Percentiles rank a stretch among this genome's conserved stretches.
phyloP scores from a whole-genome alignment of 2,113 vertebrate species.

The Protomyctophum bolini region DNA sequence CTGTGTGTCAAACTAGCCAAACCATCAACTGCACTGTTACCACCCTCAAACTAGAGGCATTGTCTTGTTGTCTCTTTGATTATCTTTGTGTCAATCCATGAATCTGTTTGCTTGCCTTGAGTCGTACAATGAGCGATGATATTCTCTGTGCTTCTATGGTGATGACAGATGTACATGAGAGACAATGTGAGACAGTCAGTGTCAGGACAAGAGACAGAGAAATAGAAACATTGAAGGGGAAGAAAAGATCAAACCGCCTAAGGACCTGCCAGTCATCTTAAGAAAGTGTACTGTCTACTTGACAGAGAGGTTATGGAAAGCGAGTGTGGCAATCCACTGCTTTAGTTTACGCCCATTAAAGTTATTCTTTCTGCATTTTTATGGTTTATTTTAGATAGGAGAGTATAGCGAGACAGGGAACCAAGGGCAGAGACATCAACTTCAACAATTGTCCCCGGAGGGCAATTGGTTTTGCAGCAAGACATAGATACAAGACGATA shows the following conservation, averaged over 20 bases:
- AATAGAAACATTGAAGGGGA: neutral
- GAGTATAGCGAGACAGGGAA: no score
- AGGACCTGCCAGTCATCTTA: conserved; percentile 49
- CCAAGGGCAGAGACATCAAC: no score
- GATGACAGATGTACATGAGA: neutral
- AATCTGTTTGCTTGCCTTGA: neutral
- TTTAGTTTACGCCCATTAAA: conserved; percentile 44
- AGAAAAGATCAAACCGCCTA: conserved; percentile 36
- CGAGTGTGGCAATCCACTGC: conserved; percentile 41
- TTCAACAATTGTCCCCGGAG: no score
- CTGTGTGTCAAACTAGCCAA: no score
- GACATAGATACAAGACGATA: no score
- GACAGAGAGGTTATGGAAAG: conserved; percentile 48
- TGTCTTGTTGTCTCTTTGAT: neutral
- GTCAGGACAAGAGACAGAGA: neutral
- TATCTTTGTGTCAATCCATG: neutral
- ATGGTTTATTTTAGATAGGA: no score
- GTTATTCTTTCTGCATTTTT: no score
- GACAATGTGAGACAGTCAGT: neutral
- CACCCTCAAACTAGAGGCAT: no score
- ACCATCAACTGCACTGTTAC: no score
- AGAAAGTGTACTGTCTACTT: conserved; percentile 51
- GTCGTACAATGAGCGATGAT: neutral
- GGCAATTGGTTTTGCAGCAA: no score
- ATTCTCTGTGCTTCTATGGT: no score